phyloP scores from a whole-genome alignment of 2,888 invertebrate species.

The Nezara viridula region DNA sequence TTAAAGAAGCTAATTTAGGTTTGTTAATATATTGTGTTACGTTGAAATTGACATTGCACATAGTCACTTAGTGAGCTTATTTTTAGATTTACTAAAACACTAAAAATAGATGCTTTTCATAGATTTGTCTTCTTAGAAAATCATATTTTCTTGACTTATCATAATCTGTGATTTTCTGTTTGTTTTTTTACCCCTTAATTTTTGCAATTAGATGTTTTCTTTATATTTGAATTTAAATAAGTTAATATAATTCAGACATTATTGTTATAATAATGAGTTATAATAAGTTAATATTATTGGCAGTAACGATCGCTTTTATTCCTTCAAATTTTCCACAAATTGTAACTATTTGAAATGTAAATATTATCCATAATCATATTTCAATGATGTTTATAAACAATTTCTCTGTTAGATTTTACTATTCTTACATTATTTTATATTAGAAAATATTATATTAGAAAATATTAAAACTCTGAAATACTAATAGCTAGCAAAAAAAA shows the following conservation, averaged over 20 bases:
- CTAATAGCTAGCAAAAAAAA: too few relatives aligned
- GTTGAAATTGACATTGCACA: neutral
- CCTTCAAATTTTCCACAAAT: neutral
- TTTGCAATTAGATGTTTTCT: neutral
- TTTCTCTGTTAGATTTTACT: neutral
- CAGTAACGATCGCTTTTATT: neutral
- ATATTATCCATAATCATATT: neutral
- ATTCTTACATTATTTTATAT: neutral
- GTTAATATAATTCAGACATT: neutral
- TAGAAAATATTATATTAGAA: too few relatives aligned
- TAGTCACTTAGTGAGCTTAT: neutral
- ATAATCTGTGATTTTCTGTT: neutral
- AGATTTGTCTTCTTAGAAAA: neutral
- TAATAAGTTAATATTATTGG: too few relatives aligned
- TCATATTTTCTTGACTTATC: neutral
- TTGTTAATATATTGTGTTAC: conserved; percentile 66
- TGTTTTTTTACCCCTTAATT: neutral
- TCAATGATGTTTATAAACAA: neutral
- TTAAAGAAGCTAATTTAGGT: neutral
- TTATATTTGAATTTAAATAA: neutral
- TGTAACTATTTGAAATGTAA: neutral
- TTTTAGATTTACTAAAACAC: conserved; percentile 13
- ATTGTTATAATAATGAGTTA: too few relatives aligned
- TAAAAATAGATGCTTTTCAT: conserved; percentile 33
- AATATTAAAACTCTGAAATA: too few relatives aligned